Evolutionary conservation across 2,797 vertebrate species (phyloP).

Genomic region (Rhynchonycteris naso): DNA sequence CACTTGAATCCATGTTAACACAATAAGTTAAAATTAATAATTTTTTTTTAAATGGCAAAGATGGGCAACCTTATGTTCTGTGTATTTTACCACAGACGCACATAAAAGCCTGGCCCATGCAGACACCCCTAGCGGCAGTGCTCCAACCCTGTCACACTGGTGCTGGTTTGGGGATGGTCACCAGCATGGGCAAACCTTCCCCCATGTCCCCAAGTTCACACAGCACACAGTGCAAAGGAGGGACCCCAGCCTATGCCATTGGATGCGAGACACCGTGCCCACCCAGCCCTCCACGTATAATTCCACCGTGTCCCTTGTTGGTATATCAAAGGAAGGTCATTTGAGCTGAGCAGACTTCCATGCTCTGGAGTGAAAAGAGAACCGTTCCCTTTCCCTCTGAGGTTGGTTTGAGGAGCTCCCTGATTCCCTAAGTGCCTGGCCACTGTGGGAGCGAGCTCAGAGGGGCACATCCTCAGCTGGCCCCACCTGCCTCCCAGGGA

Average conservation of each 20-base stretch:
- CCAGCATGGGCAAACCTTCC: neutral
- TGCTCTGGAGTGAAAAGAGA: fast-evolving
- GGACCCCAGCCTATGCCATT: neutral
- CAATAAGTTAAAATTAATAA: no score
- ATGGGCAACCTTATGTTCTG: fast-evolving
- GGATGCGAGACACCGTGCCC: no score
- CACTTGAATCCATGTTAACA: no score
- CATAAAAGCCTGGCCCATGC: fast-evolving
- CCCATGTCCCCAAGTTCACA: neutral
- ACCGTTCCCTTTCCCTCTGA: fast-evolving
- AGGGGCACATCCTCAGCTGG: fast-evolving
- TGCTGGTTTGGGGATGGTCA: fast-evolving
- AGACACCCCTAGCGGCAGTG: fast-evolving
- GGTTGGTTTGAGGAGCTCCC: neutral
- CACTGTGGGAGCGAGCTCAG: neutral
- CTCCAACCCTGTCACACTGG: fast-evolving
- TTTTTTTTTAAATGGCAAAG: no score
- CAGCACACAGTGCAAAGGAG: fast-evolving
- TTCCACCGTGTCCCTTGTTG: no score
- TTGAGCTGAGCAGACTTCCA: neutral
- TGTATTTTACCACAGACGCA: fast-evolving
- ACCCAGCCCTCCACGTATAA: neutral
- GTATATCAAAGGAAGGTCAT: neutral
- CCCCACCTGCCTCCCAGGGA: neutral
- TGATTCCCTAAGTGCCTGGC: fast-evolving